phyloP scores from a whole-genome alignment of 2,113 vertebrate species.

The Oreochromis aureus region DNA sequence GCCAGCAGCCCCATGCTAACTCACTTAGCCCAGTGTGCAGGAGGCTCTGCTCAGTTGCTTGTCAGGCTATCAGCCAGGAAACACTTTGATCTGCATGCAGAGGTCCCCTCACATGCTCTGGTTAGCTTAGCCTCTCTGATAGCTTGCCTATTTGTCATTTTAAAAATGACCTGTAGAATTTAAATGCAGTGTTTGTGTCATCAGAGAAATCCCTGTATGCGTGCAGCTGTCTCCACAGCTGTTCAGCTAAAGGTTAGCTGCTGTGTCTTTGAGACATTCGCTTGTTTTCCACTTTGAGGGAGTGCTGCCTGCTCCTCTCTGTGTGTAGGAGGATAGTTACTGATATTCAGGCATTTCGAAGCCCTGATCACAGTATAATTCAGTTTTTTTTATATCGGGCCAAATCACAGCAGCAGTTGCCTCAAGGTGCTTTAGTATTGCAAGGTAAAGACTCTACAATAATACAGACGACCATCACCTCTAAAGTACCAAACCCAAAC shows the following conservation, averaged over 20 bases:
- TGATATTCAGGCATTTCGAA: background rate
- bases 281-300: background rate
- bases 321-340: background rate
- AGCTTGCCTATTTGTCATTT: slow-evolving; percentile 2
- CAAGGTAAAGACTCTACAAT: background rate
- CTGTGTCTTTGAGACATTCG: background rate
- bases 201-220: background rate
- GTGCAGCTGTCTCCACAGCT: background rate
- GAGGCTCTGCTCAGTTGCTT: slow-evolving; percentile 79
- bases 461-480: background rate
- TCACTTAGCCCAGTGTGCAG: slow-evolving; percentile 87
- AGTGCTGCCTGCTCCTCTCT: background rate
- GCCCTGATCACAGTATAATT: background rate
- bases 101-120: background rate
- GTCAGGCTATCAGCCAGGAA: slow-evolving; percentile 77
- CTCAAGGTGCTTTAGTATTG: background rate
- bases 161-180: background rate
- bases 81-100: slow-evolving; percentile 79
- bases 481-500: background rate
- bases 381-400: background rate
- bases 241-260: background rate
- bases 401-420: background rate
- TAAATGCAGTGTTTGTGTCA: background rate
- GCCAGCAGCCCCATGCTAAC: slow-evolving; percentile 97
- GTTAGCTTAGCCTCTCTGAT: background rate